phyloP scores from a whole-genome alignment of 2,113 vertebrate genomes.

The Gadus macrocephalus region DNA sequence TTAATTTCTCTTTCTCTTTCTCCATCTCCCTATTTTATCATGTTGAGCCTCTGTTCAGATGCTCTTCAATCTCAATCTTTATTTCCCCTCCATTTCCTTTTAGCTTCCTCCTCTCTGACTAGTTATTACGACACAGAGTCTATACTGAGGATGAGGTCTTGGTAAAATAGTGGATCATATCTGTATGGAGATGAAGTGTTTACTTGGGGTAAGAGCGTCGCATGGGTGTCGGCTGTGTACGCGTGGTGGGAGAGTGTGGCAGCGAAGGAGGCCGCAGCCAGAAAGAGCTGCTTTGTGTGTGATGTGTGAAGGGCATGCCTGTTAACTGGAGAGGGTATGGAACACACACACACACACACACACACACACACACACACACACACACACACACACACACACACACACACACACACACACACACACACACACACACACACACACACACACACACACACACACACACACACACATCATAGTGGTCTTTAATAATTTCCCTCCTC shows the following conservation, averaged over 20 bases:
- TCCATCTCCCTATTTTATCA: too few relatives aligned
- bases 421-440: neutral
- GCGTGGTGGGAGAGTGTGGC: neutral
- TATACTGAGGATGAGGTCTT: neutral
- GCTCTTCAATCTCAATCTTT: too few relatives aligned
- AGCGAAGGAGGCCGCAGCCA: neutral
- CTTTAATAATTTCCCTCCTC: too few relatives aligned
- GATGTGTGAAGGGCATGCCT: conserved; percentile 17
- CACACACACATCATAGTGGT: neutral
- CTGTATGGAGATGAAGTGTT: neutral
- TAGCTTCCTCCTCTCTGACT: too few relatives aligned
- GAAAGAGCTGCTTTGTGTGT: conserved; percentile 49
- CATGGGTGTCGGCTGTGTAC: neutral
- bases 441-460: too few relatives aligned
- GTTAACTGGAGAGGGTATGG: neutral
- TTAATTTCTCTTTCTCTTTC: too few relatives aligned
- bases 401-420: neutral
- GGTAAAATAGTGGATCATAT: neutral
- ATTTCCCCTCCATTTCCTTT: too few relatives aligned
- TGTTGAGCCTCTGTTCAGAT: too few relatives aligned
- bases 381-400: too few relatives aligned
- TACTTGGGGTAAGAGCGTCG: neutral
- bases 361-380: neutral
- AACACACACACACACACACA: too few relatives aligned
- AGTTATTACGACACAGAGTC: too few relatives aligned